phyloP scores from a whole-genome alignment of 2,888 invertebrate species.

The Acronicta psi region DNA sequence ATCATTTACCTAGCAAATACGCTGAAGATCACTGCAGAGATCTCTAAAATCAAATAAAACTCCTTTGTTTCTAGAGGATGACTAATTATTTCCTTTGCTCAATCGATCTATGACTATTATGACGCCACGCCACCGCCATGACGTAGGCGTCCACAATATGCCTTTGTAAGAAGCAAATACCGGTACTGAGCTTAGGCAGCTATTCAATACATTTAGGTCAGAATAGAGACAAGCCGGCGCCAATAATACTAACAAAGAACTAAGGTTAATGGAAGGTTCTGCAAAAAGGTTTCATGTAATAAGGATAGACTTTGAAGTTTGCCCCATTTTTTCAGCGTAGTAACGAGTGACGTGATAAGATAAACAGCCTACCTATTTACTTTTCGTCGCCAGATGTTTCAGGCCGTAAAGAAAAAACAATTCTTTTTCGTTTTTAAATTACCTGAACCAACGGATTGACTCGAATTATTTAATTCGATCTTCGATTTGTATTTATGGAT shows the following conservation, averaged over 20 bases:
- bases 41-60: no score
- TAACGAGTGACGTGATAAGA: conserved; percentile 9
- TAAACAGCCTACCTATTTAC: conserved; percentile 27
- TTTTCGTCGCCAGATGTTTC: conserved; percentile 37
- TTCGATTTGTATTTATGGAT: no score
- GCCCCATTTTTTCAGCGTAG: background rate
- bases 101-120: conserved; percentile 13
- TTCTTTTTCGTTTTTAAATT: background rate
- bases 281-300: conserved; percentile 28
- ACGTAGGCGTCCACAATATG: conserved; percentile 21
- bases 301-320: conserved; percentile 4
- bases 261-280: conserved; percentile 21
- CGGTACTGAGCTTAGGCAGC: conserved; percentile 14
- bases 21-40: no score
- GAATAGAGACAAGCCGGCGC: conserved; percentile 44
- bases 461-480: no score
- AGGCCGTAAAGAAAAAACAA: conserved; percentile 3
- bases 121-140: conserved; percentile 14
- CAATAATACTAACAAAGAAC: conserved; percentile 27
- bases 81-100: conserved; percentile 11
- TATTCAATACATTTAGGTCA: conserved; percentile 52
- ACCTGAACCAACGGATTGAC: no score
- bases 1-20: no score
- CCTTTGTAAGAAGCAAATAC: conserved; percentile 18
- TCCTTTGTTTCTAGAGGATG: background rate